Conservation (phyloP, 2,888 invertebrate species). For the Melanargia galathea region DNA sequence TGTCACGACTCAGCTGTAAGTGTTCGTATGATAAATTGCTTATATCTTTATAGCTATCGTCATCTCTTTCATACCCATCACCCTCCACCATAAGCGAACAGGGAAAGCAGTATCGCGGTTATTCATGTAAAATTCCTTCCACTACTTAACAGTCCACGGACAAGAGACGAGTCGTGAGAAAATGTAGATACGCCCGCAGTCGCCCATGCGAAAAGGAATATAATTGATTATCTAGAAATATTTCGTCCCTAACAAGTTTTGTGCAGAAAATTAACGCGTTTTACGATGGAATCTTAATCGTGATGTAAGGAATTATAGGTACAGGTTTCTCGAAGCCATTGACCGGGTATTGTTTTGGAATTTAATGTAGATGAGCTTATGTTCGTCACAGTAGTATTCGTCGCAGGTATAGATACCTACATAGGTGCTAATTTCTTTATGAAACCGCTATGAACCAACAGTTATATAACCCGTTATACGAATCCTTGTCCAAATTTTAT, state of each 20-base stretch:
- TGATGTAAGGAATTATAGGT: slow-evolving; percentile 21
- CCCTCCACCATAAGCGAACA: slow-evolving; percentile 39
- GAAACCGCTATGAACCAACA: too few relatives aligned
- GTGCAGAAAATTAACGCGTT: slow-evolving; percentile 9
- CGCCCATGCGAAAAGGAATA: slow-evolving; percentile 45
- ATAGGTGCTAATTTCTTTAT: too few relatives aligned
- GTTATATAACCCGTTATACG: too few relatives aligned
- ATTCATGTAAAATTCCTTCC: slow-evolving; percentile 67
- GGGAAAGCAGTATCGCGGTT: slow-evolving; percentile 48
- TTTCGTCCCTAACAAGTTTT: slow-evolving; percentile 20
- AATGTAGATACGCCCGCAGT: slow-evolving; percentile 52
- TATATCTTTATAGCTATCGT: slow-evolving; percentile 12
- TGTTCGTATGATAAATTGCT: slow-evolving; percentile 25
- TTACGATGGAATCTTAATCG: slow-evolving; percentile 9
- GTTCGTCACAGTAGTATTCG: background rate
- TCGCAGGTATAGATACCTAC: too few relatives aligned
- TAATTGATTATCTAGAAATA: slow-evolving; percentile 43
- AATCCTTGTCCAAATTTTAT: too few relatives aligned
- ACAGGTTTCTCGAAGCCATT: slow-evolving; percentile 22
- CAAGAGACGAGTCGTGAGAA: slow-evolving; percentile 65
- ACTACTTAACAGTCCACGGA: slow-evolving; percentile 65
- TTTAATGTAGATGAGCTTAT: background rate
- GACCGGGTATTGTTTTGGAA: background rate
- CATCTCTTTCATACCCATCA: slow-evolving; percentile 26
- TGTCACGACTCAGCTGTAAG: slow-evolving; percentile 10